Conservation (phyloP, 2,797 vertebrate species). For the Lates japonicus region DNA sequence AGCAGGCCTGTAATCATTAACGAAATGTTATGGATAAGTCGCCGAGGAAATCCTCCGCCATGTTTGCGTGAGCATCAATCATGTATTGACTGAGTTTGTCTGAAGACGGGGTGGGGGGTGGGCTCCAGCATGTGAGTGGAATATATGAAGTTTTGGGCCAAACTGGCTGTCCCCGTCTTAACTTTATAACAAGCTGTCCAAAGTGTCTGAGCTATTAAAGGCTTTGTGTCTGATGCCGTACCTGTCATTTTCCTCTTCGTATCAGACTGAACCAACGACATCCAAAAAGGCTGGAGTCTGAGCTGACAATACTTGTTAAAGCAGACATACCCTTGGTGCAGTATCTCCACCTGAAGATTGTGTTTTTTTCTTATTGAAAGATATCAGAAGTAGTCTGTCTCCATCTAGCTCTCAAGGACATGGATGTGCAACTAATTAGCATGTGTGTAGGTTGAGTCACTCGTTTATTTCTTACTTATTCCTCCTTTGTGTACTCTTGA, state of each 20-base stretch:
- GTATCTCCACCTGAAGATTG: not conserved
- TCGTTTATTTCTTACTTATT: conserved; percentile 34
- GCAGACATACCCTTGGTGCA: not conserved
- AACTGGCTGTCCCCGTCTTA: not conserved
- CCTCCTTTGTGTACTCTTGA: not conserved
- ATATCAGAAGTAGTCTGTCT: conserved; percentile 9
- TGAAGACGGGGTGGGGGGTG: not conserved
- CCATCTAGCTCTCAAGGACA: conserved; percentile 29
- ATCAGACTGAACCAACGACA: conserved; percentile 17
- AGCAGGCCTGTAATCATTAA: conserved; percentile 56
- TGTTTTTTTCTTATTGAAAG: not conserved
- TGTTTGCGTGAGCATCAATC: conserved; percentile 56
- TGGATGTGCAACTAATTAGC: conserved; percentile 43
- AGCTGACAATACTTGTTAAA: conserved; percentile 11
- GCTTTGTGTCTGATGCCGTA: conserved; percentile 3
- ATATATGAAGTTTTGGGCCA: conserved; percentile 28
- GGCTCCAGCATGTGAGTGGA: conserved; percentile 21
- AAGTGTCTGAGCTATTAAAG: conserved; percentile 7
- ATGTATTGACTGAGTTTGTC: conserved; percentile 56
- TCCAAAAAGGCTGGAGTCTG: not conserved
- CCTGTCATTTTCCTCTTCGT: conserved; percentile 4
- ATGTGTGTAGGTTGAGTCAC: conserved; percentile 3
- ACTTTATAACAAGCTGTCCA: conserved; percentile 53
- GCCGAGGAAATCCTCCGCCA: conserved; percentile 51
- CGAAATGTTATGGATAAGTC: conserved; percentile 67